Conservation (phyloP, 1,140 invertebrate species). For the Psilanteris sp. region DNA sequence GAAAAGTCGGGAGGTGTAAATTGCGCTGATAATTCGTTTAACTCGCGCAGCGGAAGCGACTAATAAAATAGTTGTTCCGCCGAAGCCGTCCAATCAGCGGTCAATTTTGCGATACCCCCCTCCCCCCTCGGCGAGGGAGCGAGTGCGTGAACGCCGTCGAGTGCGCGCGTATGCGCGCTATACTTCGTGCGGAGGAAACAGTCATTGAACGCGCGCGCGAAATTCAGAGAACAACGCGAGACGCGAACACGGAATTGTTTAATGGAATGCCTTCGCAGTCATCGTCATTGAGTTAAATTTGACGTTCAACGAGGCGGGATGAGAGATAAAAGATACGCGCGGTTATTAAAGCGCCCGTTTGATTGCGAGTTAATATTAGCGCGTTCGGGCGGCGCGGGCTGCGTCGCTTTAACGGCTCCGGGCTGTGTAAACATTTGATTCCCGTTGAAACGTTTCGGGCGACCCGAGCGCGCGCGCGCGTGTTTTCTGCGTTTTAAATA, state of each 20-base stretch:
- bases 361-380: no score
- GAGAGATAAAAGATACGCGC: no score
- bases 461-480: no score
- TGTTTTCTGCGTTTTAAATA: no score
- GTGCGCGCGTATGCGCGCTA: conserved; percentile 7
- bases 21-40: conserved; percentile 15
- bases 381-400: no score
- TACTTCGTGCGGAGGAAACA: conserved; percentile 28
- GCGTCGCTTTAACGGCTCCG: no score
- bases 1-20: conserved; percentile 14
- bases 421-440: no score
- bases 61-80: conserved; percentile 42
- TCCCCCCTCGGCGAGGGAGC: conserved; percentile 30
- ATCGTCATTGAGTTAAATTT: not conserved
- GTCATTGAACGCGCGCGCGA: conserved; percentile 33
- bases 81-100: conserved; percentile 21
- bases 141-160: conserved; percentile 14
- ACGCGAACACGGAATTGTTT: conserved; percentile 9
- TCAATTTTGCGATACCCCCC: conserved; percentile 50
- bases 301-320: no score
- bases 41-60: conserved; percentile 25
- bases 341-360: no score
- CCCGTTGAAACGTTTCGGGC: no score
- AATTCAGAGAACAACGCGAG: conserved; percentile 16
- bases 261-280: not conserved